A percentile compares a stretch with the other conserved stretches of the same genome.
These are phyloP conservation scores for Onychomys leucogaster DNA, from an alignment of 2,797 vertebrate species.

Conservation along the genomic window DNA sequence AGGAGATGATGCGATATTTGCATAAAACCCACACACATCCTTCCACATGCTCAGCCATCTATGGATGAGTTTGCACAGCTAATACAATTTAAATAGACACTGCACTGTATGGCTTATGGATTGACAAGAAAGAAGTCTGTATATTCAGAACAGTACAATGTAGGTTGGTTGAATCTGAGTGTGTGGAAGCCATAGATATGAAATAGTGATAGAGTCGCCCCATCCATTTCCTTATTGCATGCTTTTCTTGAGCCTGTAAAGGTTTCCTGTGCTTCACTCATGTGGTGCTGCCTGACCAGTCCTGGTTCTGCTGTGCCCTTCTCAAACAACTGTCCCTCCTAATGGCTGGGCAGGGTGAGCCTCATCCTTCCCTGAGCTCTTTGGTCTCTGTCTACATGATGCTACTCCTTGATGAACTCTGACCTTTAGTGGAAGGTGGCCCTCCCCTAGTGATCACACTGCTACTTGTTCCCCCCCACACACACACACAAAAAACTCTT, in stretches of 20 bases:
- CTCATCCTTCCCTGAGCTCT: neutral
- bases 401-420: neutral
- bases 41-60: neutral
- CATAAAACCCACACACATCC: neutral
- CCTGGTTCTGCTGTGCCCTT: rapidly evolving
- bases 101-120: too few relatives aligned
- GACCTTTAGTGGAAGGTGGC: neutral
- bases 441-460: neutral
- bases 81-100: neutral
- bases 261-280: neutral
- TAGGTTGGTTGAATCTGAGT: neutral
- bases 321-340: too few relatives aligned
- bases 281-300: rapidly evolving
- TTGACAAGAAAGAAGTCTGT: neutral
- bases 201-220: neutral
- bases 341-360: neutral
- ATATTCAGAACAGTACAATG: neutral
- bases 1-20: neutral
- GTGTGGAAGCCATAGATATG: neutral
- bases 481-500: too few relatives aligned
- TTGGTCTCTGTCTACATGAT: rapidly evolving
- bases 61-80: neutral
- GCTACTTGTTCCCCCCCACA: too few relatives aligned
- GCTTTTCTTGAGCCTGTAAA: neutral
- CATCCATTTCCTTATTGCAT: rapidly evolving